Evolutionary conservation across 2,113 vertebrate species (phyloP), one percentile per base, ranked within the genome.

Genomic region (Bothrops jararaca): DNA sequence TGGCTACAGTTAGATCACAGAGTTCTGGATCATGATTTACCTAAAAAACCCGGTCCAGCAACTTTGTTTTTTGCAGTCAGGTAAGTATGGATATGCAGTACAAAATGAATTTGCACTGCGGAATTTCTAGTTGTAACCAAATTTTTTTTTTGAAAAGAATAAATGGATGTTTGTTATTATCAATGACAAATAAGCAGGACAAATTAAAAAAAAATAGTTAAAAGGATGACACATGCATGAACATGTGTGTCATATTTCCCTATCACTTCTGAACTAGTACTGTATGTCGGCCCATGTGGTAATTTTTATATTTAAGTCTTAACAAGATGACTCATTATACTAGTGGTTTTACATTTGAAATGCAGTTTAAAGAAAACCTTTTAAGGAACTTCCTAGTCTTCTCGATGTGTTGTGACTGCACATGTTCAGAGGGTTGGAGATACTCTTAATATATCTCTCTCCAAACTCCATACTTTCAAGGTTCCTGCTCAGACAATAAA

Each of bases 1-100:
- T 99, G 99, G 99, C 98, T 99, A 86, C 99, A 99, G 95, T 96
- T 99, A 95, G 99, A 99, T 95, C 99, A 99, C 95, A 97, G 98
- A 96, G 99, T 99, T 94, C 98, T 99, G 86, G 99, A 99, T 92
- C 99, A 99, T 93, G 98, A 99, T 96, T 98, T 99, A 93, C 98
- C 98, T 89, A 99, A 99, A 97, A 98, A 98, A 93, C 97, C 97
- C 0, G 98, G 98, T 26, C 97, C 98, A 0, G 96, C 98, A 29
- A 96, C 97, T 86, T 97, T 99, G 95, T 97, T 98, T 95, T 99
- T 99, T 92, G 98, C 98, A 0, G 99, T 99, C 94, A 98, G 99
- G 99, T 99, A 94, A 97, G 98, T 97, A 93, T 89, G 93, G 91
- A 93, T 94, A 93, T 91, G 42, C n/a, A 39, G 92, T 93, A 34